These are phyloP conservation scores for Phymanthus crucifer DNA, from an alignment of 92 coral and sea anemone genomes.

Conservation along the genomic window DNA sequence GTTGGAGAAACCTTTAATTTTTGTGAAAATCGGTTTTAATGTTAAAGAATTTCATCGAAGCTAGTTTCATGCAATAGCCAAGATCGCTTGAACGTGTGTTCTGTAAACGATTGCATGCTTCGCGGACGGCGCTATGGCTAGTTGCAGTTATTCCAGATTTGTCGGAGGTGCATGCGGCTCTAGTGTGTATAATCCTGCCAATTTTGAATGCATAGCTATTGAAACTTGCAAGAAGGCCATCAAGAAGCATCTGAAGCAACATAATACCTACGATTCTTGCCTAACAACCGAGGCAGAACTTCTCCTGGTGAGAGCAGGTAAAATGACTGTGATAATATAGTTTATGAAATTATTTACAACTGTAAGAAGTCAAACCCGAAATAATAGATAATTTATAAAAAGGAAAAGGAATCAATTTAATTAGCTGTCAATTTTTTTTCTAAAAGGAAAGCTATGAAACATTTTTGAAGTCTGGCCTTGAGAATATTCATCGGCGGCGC, in stretches of 20 bases:
- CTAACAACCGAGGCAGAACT: background rate
- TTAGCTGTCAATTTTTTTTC: background rate
- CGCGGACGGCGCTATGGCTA: no score
- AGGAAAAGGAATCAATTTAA: background rate
- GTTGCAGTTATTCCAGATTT: background rate
- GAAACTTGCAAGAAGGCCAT: background rate
- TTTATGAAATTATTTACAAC: background rate
- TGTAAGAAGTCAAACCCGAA: no score
- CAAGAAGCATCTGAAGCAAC: background rate
- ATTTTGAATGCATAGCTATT: background rate
- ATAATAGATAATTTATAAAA: background rate
- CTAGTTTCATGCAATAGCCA: no score
- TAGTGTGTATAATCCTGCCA: background rate
- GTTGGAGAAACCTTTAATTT: no score
- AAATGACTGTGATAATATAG: background rate
- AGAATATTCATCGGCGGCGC: background rate
- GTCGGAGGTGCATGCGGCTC: background rate
- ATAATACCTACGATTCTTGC: background rate
- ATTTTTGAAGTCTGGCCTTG: background rate
- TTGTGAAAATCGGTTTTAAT: no score
- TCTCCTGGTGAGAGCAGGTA: constrained; percentile 4
- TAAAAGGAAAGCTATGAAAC: no score
- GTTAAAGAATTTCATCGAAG: no score
- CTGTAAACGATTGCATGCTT: no score
- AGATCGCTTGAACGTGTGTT: no score